Conservation (phyloP, 1,140 invertebrate species). For the Alviniconcha marisindica region DNA sequence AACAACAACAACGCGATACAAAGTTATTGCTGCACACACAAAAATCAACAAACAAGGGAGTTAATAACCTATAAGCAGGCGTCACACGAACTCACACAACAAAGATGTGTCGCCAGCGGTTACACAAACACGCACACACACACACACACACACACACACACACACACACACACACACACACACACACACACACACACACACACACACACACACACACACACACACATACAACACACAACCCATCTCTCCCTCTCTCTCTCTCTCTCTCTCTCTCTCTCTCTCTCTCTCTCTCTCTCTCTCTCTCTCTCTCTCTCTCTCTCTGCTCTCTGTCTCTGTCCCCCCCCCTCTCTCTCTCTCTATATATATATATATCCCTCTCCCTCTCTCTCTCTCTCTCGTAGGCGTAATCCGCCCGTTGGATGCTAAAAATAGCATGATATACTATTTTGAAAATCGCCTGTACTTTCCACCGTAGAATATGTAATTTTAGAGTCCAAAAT, state of each 20-base stretch:
- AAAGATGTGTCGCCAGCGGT: no score
- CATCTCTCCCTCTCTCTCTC: background rate
- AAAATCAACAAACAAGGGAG: no score
- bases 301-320: background rate
- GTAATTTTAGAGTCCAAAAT: no score
- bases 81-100: no score
- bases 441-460: no score
- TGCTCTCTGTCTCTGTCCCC: background rate
- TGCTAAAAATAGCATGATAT: no score
- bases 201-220: slow-evolving; percentile 4
- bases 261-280: background rate
- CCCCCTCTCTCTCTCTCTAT: background rate
- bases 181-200: slow-evolving; percentile 9
- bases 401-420: no score
- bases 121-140: background rate
- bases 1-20: no score
- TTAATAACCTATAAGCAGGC: no score
- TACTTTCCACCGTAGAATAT: no score
- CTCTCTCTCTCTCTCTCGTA: background rate
- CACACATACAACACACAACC: background rate
- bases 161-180: background rate
- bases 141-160: background rate
- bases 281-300: background rate
- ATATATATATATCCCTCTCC: background rate
- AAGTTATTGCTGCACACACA: no score